Conservation (phyloP, 2,888 invertebrate species). For the Onchidella celtica region DNA sequence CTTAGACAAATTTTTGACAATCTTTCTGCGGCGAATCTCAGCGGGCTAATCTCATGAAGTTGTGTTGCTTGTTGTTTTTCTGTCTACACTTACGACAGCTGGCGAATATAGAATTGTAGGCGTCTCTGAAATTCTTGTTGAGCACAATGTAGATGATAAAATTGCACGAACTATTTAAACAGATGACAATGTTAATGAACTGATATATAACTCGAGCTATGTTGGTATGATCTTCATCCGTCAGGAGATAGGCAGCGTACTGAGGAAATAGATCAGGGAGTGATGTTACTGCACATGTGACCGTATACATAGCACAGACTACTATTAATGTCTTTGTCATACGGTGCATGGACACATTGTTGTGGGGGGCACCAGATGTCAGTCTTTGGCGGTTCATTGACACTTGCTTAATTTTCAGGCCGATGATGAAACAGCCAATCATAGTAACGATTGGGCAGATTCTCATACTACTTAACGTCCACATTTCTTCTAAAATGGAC, state of each 20-base stretch:
- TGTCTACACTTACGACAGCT: neutral
- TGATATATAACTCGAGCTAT: neutral
- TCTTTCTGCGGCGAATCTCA: too few species aligned
- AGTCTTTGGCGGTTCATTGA: neutral
- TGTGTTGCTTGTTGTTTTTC: too few species aligned
- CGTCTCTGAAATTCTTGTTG: slow-evolving; percentile 11
- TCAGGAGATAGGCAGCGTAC: neutral
- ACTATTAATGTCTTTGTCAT: slow-evolving; percentile 11
- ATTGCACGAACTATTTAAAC: slow-evolving; percentile 13
- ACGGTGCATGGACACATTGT: neutral
- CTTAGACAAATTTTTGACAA: too few species aligned
- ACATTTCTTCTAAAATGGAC: neutral
- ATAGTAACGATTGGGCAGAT: neutral
- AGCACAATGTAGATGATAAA: neutral
- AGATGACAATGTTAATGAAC: neutral
- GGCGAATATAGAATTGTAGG: neutral
- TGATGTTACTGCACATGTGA: neutral
- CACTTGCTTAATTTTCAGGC: neutral
- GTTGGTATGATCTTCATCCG: neutral
- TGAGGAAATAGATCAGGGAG: neutral
- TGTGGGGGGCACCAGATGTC: neutral
- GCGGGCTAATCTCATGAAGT: too few species aligned
- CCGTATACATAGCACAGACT: slow-evolving; percentile 1
- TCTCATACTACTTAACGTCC: neutral
- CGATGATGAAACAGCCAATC: slow-evolving; percentile 1